Conservation (phyloP, 2,113 vertebrate species). For the Aythya baeri region DNA sequence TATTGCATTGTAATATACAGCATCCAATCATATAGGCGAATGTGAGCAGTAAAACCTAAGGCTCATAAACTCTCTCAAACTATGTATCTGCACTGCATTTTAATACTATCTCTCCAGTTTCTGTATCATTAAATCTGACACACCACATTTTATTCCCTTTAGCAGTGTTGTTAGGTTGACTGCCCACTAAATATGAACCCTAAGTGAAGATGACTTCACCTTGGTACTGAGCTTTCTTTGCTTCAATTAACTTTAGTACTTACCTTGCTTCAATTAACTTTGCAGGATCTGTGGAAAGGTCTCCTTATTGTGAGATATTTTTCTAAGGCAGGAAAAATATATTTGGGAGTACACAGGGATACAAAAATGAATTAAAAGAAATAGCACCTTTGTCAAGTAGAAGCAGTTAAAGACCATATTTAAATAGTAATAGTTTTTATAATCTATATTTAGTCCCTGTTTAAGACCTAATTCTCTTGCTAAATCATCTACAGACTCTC, state of each 20-base stretch:
- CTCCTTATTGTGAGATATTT: slow-evolving; percentile 23
- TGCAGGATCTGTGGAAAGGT: slow-evolving; percentile 57
- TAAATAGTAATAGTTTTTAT: slow-evolving; percentile 1
- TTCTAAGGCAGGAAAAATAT: slow-evolving; percentile 27
- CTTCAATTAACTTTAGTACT: slow-evolving; percentile 71
- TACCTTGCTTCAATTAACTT: slow-evolving; percentile 69
- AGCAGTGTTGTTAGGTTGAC: slow-evolving; percentile 65
- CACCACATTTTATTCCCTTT: slow-evolving; percentile 72
- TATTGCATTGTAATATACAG: slow-evolving; percentile 52
- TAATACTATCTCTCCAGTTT: slow-evolving; percentile 60
- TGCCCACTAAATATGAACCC: slow-evolving; percentile 72
- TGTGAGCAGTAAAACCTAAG: slow-evolving; percentile 59
- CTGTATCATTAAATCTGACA: slow-evolving; percentile 74
- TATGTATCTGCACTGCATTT: slow-evolving; percentile 62
- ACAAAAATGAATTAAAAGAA: slow-evolving; percentile 11
- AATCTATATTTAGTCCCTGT: not conserved
- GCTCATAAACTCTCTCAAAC: slow-evolving; percentile 63
- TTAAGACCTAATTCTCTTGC: not conserved
- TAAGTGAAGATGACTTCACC: slow-evolving; percentile 74
- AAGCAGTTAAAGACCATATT: not conserved
- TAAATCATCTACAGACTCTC: not conserved
- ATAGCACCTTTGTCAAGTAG: not conserved
- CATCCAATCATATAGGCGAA: slow-evolving; percentile 43
- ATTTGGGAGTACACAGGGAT: slow-evolving; percentile 15
- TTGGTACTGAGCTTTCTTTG: slow-evolving; percentile 65